phyloP scores from a whole-genome alignment of 2,113 vertebrate genomes.

The Australoheros scitulus region DNA sequence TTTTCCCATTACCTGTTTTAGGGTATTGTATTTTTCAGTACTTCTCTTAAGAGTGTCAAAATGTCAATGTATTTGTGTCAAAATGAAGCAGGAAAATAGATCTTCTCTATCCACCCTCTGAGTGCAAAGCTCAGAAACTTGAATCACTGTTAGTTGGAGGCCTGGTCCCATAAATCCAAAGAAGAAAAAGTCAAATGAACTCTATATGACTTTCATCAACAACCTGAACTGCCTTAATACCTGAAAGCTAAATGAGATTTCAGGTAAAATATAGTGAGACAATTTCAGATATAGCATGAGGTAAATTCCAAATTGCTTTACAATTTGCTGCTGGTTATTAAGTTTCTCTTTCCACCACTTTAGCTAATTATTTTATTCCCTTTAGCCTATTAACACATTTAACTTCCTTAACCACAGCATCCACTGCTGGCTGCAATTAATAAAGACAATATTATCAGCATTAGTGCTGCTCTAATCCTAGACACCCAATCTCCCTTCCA shows the following conservation, averaged over 20 bases:
- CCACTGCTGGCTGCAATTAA: conserved; percentile 64
- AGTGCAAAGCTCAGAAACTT: neutral
- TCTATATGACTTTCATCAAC: neutral
- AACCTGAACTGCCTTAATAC: neutral
- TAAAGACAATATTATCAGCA: conserved; percentile 65
- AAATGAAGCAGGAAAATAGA: neutral
- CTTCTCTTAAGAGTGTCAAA: neutral
- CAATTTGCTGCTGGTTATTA: conserved; percentile 43
- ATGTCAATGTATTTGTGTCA: too few relatives aligned
- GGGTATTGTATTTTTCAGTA: neutral
- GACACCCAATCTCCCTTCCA: conserved; percentile 50
- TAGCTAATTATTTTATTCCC: conserved; percentile 65
- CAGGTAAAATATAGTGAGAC: conserved; percentile 16
- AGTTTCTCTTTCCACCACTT: conserved; percentile 33
- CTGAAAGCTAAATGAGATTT: conserved; percentile 13
- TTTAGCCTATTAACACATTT: conserved; percentile 61
- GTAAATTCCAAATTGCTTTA: conserved; percentile 28
- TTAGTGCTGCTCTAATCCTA: conserved; percentile 55
- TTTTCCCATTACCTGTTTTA: neutral
- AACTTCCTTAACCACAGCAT: conserved; percentile 50
- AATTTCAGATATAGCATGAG: neutral
- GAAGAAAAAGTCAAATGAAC: neutral
- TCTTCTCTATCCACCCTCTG: neutral
- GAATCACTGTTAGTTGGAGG: neutral
- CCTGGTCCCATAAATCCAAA: neutral